Evolutionary conservation across 2,888 invertebrate genomes (phyloP).

Genomic region (Drosophila kanekoi): DNA sequence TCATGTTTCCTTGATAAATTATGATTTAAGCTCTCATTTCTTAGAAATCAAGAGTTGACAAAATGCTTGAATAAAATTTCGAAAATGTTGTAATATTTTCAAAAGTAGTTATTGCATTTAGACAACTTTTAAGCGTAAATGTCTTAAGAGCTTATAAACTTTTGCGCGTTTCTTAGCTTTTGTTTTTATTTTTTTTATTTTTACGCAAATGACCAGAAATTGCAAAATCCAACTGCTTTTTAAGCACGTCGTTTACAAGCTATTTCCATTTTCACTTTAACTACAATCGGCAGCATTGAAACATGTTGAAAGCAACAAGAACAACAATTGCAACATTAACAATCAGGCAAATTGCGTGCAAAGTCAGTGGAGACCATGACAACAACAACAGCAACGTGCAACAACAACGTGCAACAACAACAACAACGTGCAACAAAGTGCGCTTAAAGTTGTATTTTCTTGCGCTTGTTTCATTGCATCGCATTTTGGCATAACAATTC

Average conservation of each 20-base stretch:
- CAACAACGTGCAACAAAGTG: slow-evolving; percentile 43
- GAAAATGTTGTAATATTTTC: slow-evolving; percentile 19
- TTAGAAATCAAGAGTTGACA: slow-evolving; percentile 3
- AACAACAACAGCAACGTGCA: slow-evolving; percentile 20
- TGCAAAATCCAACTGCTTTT: slow-evolving; percentile 44
- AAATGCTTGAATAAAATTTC: slow-evolving; percentile 32
- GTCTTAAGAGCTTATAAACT: slow-evolving; percentile 49
- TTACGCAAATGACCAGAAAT: slow-evolving; percentile 43
- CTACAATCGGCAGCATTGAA: slow-evolving; percentile 72
- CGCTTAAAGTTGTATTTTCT: slow-evolving; percentile 47
- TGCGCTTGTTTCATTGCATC: slow-evolving; percentile 55
- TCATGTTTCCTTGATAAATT: too few relatives aligned
- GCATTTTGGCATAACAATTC: slow-evolving; percentile 53
- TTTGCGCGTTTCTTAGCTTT: slow-evolving; percentile 24
- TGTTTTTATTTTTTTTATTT: slow-evolving; percentile 4
- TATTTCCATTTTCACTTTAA: slow-evolving; percentile 69
- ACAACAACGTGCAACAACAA: slow-evolving; percentile 7
- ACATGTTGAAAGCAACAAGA: slow-evolving; percentile 53
- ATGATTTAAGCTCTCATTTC: not conserved
- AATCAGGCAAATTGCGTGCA: slow-evolving; percentile 61
- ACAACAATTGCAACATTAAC: slow-evolving; percentile 15
- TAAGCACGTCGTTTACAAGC: slow-evolving; percentile 72
- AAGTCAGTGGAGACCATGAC: slow-evolving; percentile 47
- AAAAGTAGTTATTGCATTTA: slow-evolving; percentile 47
- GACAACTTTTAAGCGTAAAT: slow-evolving; percentile 49